Evolutionary conservation across 2,888 invertebrate species (phyloP).

Genomic region (Trilocha varians): DNA sequence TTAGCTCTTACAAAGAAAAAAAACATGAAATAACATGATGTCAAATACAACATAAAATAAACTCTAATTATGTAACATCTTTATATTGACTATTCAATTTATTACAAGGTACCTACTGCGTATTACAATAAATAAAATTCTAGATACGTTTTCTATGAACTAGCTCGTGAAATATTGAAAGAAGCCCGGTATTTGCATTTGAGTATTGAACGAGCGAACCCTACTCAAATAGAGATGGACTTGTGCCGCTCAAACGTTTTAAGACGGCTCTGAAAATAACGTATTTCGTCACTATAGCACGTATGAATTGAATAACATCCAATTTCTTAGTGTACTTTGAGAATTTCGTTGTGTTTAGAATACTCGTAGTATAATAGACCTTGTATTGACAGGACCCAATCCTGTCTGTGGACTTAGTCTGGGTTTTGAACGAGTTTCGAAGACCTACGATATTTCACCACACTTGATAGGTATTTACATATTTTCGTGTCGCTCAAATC

Average conservation of each 20-base stretch:
- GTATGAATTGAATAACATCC: neutral
- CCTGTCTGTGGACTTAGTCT: too few relatives aligned
- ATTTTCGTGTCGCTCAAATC: too few relatives aligned
- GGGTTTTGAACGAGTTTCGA: too few relatives aligned
- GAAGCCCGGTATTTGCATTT: constrained; percentile 13
- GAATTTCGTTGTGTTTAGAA: neutral
- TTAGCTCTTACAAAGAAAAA: too few relatives aligned
- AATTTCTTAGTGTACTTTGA: neutral
- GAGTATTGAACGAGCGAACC: constrained; percentile 8
- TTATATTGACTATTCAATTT: neutral
- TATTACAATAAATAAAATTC: neutral
- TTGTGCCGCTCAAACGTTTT: constrained; percentile 8
- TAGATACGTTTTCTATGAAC: neutral
- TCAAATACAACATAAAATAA: too few relatives aligned
- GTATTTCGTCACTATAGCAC: constrained; percentile 6
- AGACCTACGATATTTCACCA: too few relatives aligned
- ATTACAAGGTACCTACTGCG: neutral
- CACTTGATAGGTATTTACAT: too few relatives aligned
- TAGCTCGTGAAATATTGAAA: constrained; percentile 10
- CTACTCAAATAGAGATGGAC: constrained; percentile 6
- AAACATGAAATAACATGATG: too few relatives aligned
- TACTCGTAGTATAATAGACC: neutral
- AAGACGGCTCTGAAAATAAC: constrained; percentile 12
- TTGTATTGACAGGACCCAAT: too few relatives aligned
- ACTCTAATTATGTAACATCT: too few relatives aligned